phyloP scores from a whole-genome alignment of 2,797 vertebrate species.

The Sebastolobus altivelis region DNA sequence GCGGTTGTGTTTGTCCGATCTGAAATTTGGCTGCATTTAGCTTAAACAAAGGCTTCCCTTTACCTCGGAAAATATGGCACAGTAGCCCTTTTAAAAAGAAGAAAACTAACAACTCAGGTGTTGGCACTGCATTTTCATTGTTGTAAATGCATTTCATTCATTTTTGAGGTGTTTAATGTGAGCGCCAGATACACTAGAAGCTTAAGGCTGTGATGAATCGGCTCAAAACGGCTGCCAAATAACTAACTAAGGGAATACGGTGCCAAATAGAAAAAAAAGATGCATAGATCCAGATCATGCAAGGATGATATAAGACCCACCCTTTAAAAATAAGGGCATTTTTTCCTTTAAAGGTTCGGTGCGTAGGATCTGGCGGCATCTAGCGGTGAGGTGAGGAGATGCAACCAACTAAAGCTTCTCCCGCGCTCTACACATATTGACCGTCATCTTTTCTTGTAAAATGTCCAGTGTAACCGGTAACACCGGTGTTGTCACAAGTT shows the following conservation, averaged over 20 bases:
- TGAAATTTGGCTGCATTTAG: neutral
- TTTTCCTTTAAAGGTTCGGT: slow-evolving; percentile 6
- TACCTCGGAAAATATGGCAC: neutral
- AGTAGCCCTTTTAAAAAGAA: neutral
- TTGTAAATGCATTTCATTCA: slow-evolving; percentile 38
- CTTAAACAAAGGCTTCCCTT: neutral
- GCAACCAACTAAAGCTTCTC: too few species aligned
- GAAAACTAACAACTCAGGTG: slow-evolving; percentile 28
- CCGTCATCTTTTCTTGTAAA: too few species aligned
- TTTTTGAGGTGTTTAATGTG: slow-evolving; percentile 44
- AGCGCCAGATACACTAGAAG: slow-evolving; percentile 29
- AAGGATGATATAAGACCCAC: slow-evolving; percentile 14
- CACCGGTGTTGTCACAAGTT: too few species aligned
- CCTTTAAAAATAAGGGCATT: slow-evolving; percentile 23
- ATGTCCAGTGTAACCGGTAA: too few species aligned
- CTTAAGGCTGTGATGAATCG: slow-evolving; percentile 45
- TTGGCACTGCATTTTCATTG: slow-evolving; percentile 25
- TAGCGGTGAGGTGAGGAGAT: too few species aligned
- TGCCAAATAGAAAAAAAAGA: slow-evolving; percentile 33
- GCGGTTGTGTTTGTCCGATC: neutral
- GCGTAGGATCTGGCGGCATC: too few species aligned
- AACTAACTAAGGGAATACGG: slow-evolving; percentile 41
- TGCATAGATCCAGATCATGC: slow-evolving; percentile 35
- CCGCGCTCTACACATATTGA: too few species aligned
- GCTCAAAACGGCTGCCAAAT: slow-evolving; percentile 49